These are phyloP conservation scores for Thaumatotibia leucotreta DNA, from an alignment of 1,140 invertebrate genomes.

Conservation along the genomic window DNA sequence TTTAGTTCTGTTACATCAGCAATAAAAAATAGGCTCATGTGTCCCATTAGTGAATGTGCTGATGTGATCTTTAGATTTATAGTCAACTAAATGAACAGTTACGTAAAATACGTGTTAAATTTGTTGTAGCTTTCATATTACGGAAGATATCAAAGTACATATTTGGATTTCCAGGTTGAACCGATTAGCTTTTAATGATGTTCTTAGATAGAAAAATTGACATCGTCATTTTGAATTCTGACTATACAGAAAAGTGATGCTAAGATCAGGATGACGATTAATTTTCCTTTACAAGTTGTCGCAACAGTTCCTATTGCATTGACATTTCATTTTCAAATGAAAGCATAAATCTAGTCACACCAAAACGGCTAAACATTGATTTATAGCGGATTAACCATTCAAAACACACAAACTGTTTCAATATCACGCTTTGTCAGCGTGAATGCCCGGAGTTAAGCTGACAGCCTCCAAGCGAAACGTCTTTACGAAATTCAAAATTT, in stretches of 20 bases:
- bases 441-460: not conserved
- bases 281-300: not conserved
- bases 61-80: too few species aligned
- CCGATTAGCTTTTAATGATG: too few species aligned
- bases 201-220: too few species aligned
- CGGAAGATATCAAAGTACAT: too few species aligned
- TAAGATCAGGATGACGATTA: not conserved
- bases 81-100: too few species aligned
- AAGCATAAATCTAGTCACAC: not conserved
- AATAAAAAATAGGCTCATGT: not conserved
- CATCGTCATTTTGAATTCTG: too few species aligned
- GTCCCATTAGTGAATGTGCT: not conserved
- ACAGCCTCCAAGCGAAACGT: not conserved
- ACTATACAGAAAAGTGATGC: too few species aligned
- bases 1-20: not conserved
- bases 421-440: not conserved
- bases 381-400: conserved; percentile 11
- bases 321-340: not conserved
- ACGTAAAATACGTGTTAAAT: too few species aligned
- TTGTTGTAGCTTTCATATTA: too few species aligned
- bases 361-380: not conserved
- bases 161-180: too few species aligned
- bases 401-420: not conserved
- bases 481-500: not conserved
- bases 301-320: not conserved